Conservation (phyloP, 2,797 vertebrate genomes). For the Microtus agrestis region DNA sequence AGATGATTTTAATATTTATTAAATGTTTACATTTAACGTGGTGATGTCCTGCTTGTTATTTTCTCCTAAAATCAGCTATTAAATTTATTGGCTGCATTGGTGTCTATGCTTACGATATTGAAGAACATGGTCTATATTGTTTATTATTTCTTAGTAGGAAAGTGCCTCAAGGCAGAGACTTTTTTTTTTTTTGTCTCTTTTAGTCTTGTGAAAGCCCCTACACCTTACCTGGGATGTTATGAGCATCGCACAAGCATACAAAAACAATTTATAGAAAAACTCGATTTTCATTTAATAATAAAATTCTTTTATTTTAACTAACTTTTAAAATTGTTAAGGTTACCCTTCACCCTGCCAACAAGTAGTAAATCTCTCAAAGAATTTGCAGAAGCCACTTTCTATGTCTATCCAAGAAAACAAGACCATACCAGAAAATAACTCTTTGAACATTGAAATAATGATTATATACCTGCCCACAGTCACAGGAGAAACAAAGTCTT, state of each 20-base stretch:
- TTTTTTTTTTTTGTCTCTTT: background rate
- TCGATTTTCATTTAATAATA: background rate
- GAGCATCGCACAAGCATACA: background rate
- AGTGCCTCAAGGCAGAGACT: background rate
- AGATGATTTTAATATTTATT: conserved; percentile 6
- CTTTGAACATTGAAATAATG: conserved; percentile 59
- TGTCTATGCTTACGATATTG: background rate
- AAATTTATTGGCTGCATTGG: background rate
- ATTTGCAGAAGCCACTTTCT: conserved; percentile 21
- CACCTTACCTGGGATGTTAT: background rate
- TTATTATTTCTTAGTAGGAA: background rate
- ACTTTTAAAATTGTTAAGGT: conserved; percentile 18
- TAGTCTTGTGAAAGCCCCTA: background rate
- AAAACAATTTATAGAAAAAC: conserved; percentile 17
- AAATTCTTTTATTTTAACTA: background rate
- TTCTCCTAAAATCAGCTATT: conserved; percentile 30
- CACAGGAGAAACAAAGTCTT: conserved; percentile 12
- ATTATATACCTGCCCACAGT: background rate
- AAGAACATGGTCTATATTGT: background rate
- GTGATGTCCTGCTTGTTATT: background rate
- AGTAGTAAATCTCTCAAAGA: conserved; percentile 17
- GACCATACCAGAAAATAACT: conserved; percentile 5
- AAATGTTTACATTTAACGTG: conserved; percentile 27
- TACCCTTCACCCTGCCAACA: background rate
- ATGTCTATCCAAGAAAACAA: background rate